Percentiles rank a stretch among this genome's conserved stretches.
Conservation (phyloP, 2,888 invertebrate species). For the Ferrisia virgata region DNA sequence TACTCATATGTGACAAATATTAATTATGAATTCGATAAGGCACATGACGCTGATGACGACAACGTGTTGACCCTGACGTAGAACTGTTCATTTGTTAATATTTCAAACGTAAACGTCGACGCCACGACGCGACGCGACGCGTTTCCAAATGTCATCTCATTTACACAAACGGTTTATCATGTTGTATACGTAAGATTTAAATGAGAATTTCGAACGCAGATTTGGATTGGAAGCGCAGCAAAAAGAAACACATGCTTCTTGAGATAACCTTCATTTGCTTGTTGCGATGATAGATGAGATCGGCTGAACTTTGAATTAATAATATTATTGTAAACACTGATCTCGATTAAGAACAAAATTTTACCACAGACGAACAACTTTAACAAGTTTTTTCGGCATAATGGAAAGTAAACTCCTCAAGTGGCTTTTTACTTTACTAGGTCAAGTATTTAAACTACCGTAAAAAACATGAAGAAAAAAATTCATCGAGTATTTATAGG, state of each 20-base stretch:
- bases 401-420: too few species aligned
- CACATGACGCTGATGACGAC: slow-evolving; percentile 1
- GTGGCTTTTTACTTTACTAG: too few species aligned
- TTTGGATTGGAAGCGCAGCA: background rate
- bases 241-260: background rate
- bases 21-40: slow-evolving; percentile 10
- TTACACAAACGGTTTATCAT: background rate
- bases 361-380: too few species aligned
- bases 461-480: too few species aligned
- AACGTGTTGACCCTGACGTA: slow-evolving; percentile 14
- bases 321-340: too few species aligned
- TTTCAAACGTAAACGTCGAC: background rate
- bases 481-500: too few species aligned
- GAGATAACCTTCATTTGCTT: background rate
- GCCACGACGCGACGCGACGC: background rate
- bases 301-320: background rate
- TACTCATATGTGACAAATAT: slow-evolving; percentile 8
- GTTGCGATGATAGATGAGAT: background rate
- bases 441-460: too few species aligned
- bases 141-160: slow-evolving; percentile 3
- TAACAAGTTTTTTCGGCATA: too few species aligned
- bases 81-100: slow-evolving; percentile 10
- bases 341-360: too few species aligned
- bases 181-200: background rate
- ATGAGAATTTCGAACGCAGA: background rate